Conservation (phyloP, 2,888 invertebrate species). For the Eupithecia subfuscata region DNA sequence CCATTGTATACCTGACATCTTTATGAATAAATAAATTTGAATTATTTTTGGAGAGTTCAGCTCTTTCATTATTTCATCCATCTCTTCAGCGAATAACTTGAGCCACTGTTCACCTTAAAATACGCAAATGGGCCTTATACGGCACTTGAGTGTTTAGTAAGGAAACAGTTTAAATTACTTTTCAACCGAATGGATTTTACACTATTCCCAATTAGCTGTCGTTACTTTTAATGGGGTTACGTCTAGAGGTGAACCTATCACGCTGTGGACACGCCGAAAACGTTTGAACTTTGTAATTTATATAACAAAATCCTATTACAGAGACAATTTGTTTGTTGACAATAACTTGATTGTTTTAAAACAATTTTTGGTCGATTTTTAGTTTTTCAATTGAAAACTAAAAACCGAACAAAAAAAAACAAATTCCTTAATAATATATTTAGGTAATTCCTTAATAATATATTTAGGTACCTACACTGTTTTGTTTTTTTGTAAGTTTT, state of each 20-base stretch:
- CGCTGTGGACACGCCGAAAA: not conserved
- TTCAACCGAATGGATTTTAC: constrained; percentile 39
- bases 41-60: not conserved
- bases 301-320: not conserved
- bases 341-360: too few species aligned
- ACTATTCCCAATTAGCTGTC: constrained; percentile 32
- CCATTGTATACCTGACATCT: too few species aligned
- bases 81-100: constrained; percentile 13
- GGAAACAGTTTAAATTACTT: constrained; percentile 45
- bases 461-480: too few species aligned
- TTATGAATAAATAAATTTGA: too few species aligned
- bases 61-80: not conserved
- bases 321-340: too few species aligned
- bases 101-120: constrained; percentile 34
- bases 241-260: constrained; percentile 36
- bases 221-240: constrained; percentile 18
- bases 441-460: too few species aligned
- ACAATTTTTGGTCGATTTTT: too few species aligned
- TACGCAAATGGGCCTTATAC: constrained; percentile 44
- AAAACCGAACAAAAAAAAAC: too few species aligned
- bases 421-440: too few species aligned
- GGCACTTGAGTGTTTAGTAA: constrained; percentile 37
- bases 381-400: too few species aligned
- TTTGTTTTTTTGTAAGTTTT: too few species aligned
- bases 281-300: not conserved